Evolutionary conservation across 2,888 invertebrate species (phyloP).

Genomic region (Reticulitermes lucifugus): DNA sequence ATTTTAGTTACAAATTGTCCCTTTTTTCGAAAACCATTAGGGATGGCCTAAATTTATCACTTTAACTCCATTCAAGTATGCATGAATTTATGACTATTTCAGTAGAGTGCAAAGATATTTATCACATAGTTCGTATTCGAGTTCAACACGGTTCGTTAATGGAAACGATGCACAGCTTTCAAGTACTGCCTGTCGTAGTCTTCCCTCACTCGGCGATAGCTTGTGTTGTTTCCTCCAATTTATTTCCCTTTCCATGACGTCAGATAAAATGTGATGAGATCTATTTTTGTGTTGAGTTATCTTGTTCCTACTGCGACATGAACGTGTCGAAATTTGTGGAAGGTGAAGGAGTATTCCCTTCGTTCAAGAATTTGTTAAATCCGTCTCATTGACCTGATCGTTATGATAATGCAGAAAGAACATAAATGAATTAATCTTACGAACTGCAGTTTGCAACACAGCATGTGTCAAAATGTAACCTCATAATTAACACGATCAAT

Average conservation of each 20-base stretch:
- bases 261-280: not conserved
- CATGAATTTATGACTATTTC: not conserved
- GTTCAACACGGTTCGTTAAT: not conserved
- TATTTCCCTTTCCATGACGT: not conserved
- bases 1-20: not conserved
- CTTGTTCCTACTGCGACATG: no score
- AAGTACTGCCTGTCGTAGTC: not conserved
- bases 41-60: not conserved
- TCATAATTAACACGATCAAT: no score
- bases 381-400: no score
- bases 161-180: not conserved
- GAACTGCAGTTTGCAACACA: no score
- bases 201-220: not conserved
- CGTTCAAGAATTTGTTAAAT: no score
- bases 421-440: no score
- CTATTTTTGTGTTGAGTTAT: not conserved
- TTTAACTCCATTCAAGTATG: not conserved
- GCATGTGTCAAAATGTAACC: no score
- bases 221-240: not conserved
- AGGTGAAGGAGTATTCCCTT: no score
- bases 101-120: not conserved
- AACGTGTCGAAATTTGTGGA: no score
- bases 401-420: no score
- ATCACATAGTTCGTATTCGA: not conserved
- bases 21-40: not conserved